phyloP scores from a whole-genome alignment of 1,140 invertebrate genomes.

The Drosophila auraria region DNA sequence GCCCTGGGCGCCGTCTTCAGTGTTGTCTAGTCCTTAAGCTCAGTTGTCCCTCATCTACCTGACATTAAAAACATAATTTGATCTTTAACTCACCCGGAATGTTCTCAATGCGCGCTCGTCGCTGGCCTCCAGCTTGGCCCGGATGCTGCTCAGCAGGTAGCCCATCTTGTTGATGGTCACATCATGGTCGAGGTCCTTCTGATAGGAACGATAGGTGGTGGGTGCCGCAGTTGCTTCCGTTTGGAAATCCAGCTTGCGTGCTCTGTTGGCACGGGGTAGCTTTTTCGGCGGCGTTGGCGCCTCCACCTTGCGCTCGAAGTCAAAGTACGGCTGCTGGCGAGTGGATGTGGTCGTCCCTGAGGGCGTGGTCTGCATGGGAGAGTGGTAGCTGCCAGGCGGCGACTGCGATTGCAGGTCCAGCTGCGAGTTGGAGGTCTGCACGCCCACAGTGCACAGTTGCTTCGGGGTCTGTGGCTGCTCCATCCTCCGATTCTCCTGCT shows the following conservation, averaged over 20 bases:
- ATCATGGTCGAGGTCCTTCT: slow-evolving; percentile 77
- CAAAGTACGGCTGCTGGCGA: slow-evolving; percentile 57
- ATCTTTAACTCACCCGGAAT: slow-evolving; percentile 68
- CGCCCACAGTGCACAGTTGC: slow-evolving; percentile 61
- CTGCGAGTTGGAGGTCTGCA: slow-evolving; percentile 68
- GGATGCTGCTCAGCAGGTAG: slow-evolving; percentile 76
- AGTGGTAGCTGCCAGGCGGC: slow-evolving; percentile 80
- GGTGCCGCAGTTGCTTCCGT: slow-evolving; percentile 15
- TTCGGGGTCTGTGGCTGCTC: slow-evolving; percentile 13
- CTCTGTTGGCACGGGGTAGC: slow-evolving; percentile 48
- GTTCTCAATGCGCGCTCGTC: slow-evolving; percentile 66
- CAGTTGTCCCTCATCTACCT: neutral
- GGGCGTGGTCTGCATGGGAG: slow-evolving; percentile 70
- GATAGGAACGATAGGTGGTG: slow-evolving; percentile 75
- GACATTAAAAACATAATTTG: neutral
- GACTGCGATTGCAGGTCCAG: slow-evolving; percentile 67
- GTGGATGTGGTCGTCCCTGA: slow-evolving; percentile 49
- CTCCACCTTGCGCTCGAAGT: slow-evolving; percentile 74
- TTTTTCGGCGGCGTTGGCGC: slow-evolving; percentile 69
- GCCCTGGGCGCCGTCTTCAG: slow-evolving; percentile 86
- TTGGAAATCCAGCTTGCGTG: slow-evolving; percentile 73
- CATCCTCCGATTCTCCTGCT: neutral
- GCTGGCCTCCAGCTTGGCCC: slow-evolving; percentile 75
- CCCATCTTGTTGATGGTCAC: slow-evolving; percentile 77
- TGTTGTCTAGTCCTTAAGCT: slow-evolving; percentile 43